Evolutionary conservation across 2,113 vertebrate genomes (phyloP).

Genomic region (Neogobius melanostomus): DNA sequence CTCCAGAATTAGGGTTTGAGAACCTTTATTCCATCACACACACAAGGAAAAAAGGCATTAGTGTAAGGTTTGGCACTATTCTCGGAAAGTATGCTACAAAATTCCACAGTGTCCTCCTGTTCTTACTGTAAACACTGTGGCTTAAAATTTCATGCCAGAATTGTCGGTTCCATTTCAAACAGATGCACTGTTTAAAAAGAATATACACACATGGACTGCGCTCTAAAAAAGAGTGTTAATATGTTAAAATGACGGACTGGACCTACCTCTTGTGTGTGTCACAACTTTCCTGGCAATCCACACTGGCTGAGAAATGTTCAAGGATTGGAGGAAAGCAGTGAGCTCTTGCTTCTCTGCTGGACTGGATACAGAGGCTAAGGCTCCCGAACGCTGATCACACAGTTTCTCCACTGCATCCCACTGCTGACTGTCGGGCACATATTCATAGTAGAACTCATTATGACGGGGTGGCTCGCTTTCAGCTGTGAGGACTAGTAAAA

Average conservation of each 20-base stretch:
- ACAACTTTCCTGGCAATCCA: slow-evolving; percentile 68
- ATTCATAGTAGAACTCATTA: slow-evolving; percentile 65
- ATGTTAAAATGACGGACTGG: slow-evolving; percentile 16
- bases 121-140: slow-evolving; percentile 41
- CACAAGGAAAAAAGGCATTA: slow-evolving; percentile 13
- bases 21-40: slow-evolving; percentile 48
- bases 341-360: slow-evolving; percentile 55
- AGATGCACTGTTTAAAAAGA: slow-evolving; percentile 9
- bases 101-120: slow-evolving; percentile 19
- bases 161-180: slow-evolving; percentile 15
- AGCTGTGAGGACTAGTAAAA: slow-evolving; percentile 41
- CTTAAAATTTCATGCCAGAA: slow-evolving; percentile 1
- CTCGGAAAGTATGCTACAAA: slow-evolving; percentile 31
- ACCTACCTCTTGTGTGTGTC: slow-evolving; percentile 61
- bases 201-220: slow-evolving; percentile 15
- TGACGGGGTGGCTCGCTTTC: slow-evolving; percentile 39
- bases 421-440: slow-evolving; percentile 51
- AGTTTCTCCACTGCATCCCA: slow-evolving; percentile 58
- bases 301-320: slow-evolving; percentile 71
- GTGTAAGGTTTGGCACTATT: slow-evolving; percentile 28
- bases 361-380: slow-evolving; percentile 58
- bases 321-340: slow-evolving; percentile 62
- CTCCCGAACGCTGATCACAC: slow-evolving; percentile 65
- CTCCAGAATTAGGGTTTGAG: slow-evolving; percentile 62
- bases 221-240: slow-evolving; percentile 10